phyloP scores from a whole-genome alignment of 2,888 invertebrate species.

The Metopia argyrocephala region DNA sequence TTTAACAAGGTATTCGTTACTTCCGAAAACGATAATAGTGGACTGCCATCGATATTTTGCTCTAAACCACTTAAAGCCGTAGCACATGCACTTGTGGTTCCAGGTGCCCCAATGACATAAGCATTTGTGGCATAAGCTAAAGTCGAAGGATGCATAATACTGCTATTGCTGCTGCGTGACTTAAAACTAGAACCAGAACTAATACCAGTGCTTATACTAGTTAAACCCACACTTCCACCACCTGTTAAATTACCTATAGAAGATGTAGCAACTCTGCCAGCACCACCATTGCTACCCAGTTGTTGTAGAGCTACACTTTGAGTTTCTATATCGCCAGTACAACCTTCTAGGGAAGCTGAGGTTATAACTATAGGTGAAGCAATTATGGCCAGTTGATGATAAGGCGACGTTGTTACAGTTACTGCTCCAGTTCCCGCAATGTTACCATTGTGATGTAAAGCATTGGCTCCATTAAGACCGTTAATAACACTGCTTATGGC shows the following conservation, averaged over 20 bases:
- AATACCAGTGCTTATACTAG: conserved; percentile 1
- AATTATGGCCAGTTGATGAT: conserved; percentile 73
- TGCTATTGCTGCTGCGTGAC: conserved; percentile 12
- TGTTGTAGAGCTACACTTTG: conserved; percentile 55
- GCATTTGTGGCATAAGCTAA: conserved; percentile 80
- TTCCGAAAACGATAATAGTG: conserved; percentile 87
- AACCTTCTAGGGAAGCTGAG: conserved; percentile 68
- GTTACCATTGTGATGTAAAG: conserved; percentile 50
- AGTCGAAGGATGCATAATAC: conserved; percentile 72
- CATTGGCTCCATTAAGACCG: conserved; percentile 40
- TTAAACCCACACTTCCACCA: background rate
- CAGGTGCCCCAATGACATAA: conserved; percentile 75
- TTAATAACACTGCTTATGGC: conserved; percentile 65
- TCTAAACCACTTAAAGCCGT: conserved; percentile 66
- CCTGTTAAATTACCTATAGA: background rate
- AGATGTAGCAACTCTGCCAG: too few relatives aligned
- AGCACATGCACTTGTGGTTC: conserved; percentile 52
- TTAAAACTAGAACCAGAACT: conserved; percentile 39
- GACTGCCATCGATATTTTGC: conserved; percentile 82
- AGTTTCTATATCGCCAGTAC: conserved; percentile 20
- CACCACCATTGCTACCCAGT: conserved; percentile 33
- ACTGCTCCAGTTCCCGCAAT: conserved; percentile 13
- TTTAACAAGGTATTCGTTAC: conserved; percentile 87
- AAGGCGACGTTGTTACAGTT: conserved; percentile 34
- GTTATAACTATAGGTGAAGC: conserved; percentile 70